These are phyloP conservation scores for Drosophila jambulina DNA, from an alignment of 1,140 invertebrate genomes.

Conservation along the genomic window DNA sequence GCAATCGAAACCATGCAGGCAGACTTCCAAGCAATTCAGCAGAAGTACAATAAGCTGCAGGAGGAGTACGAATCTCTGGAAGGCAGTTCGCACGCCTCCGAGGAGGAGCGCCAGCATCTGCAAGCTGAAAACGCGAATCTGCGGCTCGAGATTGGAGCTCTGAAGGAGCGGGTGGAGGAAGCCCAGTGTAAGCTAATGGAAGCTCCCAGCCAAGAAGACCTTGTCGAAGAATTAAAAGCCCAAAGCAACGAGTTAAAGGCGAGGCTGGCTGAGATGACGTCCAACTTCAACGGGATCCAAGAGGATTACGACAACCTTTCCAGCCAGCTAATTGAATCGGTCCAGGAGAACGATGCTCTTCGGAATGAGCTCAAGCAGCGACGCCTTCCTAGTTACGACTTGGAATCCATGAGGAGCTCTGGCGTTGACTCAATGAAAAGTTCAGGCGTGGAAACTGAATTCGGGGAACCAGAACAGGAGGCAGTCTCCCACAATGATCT, in stretches of 20 bases:
- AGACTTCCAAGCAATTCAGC: conserved; percentile 46
- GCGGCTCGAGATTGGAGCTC: conserved; percentile 44
- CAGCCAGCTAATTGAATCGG: conserved; percentile 67
- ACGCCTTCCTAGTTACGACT: not conserved
- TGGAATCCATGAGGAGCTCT: conserved; percentile 44
- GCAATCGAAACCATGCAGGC: conserved; percentile 33
- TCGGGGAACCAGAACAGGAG: conserved; percentile 4
- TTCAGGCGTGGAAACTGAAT: conserved; percentile 38
- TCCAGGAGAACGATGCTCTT: conserved; percentile 60
- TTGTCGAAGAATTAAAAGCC: conserved; percentile 15
- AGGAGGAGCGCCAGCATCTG: conserved; percentile 26
- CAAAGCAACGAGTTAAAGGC: conserved; percentile 36
- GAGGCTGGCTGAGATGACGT: conserved; percentile 36
- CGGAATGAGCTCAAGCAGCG: conserved; percentile 40
- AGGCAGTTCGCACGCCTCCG: conserved; percentile 4
- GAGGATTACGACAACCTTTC: conserved; percentile 72
- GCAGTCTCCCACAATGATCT: conserved; percentile 3
- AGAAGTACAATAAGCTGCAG: conserved; percentile 59
- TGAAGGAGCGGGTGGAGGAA: conserved; percentile 51
- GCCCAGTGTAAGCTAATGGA: conserved; percentile 42
- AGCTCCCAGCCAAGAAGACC: not conserved
- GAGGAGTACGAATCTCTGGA: conserved; percentile 47
- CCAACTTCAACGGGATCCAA: conserved; percentile 47
- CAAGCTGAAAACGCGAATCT: conserved; percentile 44
- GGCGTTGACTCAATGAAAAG: conserved; percentile 46